These are phyloP conservation scores for Myotis lucifugus DNA, from an alignment of 2,113 vertebrate species.

Conservation along the genomic window DNA sequence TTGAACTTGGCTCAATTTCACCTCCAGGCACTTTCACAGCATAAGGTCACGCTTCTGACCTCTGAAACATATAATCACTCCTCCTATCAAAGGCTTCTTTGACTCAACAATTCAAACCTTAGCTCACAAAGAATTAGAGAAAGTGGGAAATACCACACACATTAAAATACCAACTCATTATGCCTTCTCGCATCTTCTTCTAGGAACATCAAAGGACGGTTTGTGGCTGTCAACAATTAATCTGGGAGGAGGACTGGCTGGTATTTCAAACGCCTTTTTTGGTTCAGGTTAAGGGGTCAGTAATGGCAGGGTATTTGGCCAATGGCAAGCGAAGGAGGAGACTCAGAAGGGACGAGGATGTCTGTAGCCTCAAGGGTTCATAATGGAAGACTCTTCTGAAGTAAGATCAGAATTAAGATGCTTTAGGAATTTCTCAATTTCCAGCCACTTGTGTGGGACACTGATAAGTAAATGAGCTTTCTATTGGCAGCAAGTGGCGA, in stretches of 20 bases:
- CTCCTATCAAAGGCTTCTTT: slow-evolving; percentile 25
- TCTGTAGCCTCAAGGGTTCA: background rate
- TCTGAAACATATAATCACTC: background rate
- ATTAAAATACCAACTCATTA: background rate
- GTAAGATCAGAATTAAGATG: background rate
- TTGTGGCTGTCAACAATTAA: background rate
- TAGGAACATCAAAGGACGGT: background rate
- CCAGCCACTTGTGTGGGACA: background rate
- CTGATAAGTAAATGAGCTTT: background rate
- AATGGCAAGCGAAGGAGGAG: background rate
- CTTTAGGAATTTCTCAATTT: background rate
- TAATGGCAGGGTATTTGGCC: background rate
- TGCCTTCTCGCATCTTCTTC: background rate
- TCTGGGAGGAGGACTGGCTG: background rate
- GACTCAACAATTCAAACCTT: slow-evolving; percentile 35
- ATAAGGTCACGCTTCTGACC: slow-evolving; percentile 46
- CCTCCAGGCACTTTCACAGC: slow-evolving; percentile 37
- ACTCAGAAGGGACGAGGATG: background rate
- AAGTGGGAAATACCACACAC: background rate
- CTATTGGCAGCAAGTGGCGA: background rate
- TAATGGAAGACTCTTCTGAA: background rate
- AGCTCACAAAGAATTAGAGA: slow-evolving; percentile 44
- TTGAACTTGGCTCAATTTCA: slow-evolving; percentile 67
- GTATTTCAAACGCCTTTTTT: background rate
- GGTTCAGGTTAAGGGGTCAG: background rate